A percentile compares a stretch with the other conserved stretches of the same genome.
These are phyloP conservation scores for Trachurus trachurus DNA, from an alignment of 2,797 vertebrate genomes.

Conservation along the genomic window DNA sequence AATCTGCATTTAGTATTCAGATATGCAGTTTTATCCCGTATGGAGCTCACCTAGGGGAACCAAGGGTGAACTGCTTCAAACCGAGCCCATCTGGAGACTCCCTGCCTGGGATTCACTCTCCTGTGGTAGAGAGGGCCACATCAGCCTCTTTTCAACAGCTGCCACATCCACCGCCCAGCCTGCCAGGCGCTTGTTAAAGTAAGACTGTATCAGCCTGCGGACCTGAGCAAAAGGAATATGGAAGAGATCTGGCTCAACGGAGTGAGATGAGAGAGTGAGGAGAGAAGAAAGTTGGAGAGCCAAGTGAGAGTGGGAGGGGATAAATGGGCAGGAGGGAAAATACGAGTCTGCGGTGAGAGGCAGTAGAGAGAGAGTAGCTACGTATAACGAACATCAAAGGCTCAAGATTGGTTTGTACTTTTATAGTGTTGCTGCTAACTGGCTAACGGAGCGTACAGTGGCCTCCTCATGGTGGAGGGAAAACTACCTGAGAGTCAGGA, in stretches of 20 bases:
- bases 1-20: slow-evolving; percentile 76
- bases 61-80: slow-evolving; percentile 78
- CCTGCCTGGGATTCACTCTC: slow-evolving; percentile 80
- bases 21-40: slow-evolving; percentile 75
- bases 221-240: slow-evolving; percentile 71
- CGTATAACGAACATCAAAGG: slow-evolving; percentile 75
- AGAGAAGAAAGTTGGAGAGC: slow-evolving; percentile 71
- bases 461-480: slow-evolving; percentile 30
- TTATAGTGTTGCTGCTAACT: slow-evolving; percentile 65
- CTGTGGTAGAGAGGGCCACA: slow-evolving; percentile 70
- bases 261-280: slow-evolving; percentile 65
- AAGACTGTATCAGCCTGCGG: slow-evolving; percentile 72
- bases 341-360: slow-evolving; percentile 50
- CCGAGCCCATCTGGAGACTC: slow-evolving; percentile 83
- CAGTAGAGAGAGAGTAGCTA: slow-evolving; percentile 40
- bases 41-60: slow-evolving; percentile 72
- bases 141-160: slow-evolving; percentile 76
- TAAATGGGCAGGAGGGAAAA: slow-evolving; percentile 56
- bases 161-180: slow-evolving; percentile 72
- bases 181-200: slow-evolving; percentile 80
- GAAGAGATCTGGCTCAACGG: slow-evolving; percentile 67
- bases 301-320: slow-evolving; percentile 64
- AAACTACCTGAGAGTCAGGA: slow-evolving; percentile 35
- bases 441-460: slow-evolving; percentile 33
- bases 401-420: slow-evolving; percentile 56